Base-by-base conservation (phyloP, 2,797 vertebrate species). In the Benthosema pterotum region DNA sequence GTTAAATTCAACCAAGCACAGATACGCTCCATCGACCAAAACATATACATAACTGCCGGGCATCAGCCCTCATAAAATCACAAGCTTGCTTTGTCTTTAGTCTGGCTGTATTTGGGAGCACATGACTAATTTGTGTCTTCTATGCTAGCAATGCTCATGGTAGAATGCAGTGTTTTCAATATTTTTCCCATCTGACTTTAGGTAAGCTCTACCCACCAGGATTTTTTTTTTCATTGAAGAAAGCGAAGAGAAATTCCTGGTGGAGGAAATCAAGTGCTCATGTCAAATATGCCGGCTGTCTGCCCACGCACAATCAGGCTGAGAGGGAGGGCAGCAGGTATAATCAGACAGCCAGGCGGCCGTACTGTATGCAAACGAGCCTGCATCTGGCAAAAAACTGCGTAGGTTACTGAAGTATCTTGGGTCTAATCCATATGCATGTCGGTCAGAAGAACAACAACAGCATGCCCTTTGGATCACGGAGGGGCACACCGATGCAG, bases 271-370 rank as follows among this genome's bases (percentile, higher is more conserved):
- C 49, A 57, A 52, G 47, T 17, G 0, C 50, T 66, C 60, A 57
- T 67, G 57, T 83, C 59, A 56, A 71, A 80, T 57, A 32, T 51
- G 54, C 52, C 60, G 76, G 70, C 73, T 78, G 71, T 85, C 78
- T 79, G 65, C 83, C 74, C 78, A 82, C 77, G 22, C 72, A 65
- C 43, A 6, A 6, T 57, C 13, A 42, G n/a, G 2, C 59, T 18
- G 16, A 45, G 38, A 67, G n/a, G n/a, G 57, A 71, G 17, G 13
- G 68, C 65, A 67, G 68, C 65, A 67, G 71, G 52, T 77, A 48
- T 79, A 75, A 80, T 84, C 74, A 69, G 62, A 58, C 58, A 52
- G 75, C 75, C 79, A 81, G 56, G 75, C 69, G 67, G 55, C 22
- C 3, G 22, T 1, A 5, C 1, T n/a, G n/a, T 0, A 11, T 54